Percentiles rank a stretch among this genome's conserved stretches.
phyloP scores from a whole-genome alignment of 1,140 invertebrate genomes.

The Heliconius eleuchia region DNA sequence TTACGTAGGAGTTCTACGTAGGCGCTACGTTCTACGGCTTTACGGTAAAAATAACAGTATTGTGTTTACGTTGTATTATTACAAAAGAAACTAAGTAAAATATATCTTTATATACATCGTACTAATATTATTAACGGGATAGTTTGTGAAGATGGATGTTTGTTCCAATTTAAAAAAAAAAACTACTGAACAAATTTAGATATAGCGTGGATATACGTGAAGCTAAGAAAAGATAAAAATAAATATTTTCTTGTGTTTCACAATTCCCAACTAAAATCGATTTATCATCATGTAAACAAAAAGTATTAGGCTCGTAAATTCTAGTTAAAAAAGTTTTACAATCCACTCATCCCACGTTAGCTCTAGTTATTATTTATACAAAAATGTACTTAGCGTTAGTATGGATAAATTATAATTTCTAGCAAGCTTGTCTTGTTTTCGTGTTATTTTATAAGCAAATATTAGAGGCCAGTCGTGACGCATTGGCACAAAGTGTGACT shows the following conservation, averaged over 20 bases:
- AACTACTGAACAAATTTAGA: too few relatives aligned
- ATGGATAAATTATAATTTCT: conserved; percentile 24
- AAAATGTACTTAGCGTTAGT: conserved; percentile 24
- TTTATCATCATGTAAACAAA: too few relatives aligned
- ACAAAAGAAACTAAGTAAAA: neutral
- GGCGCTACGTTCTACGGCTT: neutral
- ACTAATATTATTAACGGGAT: too few relatives aligned
- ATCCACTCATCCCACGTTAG: conserved; percentile 1
- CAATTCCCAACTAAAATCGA: too few relatives aligned
- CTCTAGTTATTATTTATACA: conserved; percentile 28
- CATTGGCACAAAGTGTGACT: too few relatives aligned
- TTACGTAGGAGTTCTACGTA: neutral
- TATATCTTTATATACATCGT: neutral
- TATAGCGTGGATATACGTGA: too few relatives aligned
- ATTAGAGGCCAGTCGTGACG: too few relatives aligned
- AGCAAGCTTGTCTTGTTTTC: neutral
- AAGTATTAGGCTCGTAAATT: too few relatives aligned
- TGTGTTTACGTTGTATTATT: neutral
- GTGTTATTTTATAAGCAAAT: neutral
- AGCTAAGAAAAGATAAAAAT: too few relatives aligned
- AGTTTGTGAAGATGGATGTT: too few relatives aligned
- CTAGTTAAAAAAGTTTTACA: neutral
- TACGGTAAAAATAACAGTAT: neutral
- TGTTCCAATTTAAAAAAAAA: too few relatives aligned
- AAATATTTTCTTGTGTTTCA: too few relatives aligned